phyloP scores from a whole-genome alignment of 2,113 vertebrate species.

The Seriola rivoliana region DNA sequence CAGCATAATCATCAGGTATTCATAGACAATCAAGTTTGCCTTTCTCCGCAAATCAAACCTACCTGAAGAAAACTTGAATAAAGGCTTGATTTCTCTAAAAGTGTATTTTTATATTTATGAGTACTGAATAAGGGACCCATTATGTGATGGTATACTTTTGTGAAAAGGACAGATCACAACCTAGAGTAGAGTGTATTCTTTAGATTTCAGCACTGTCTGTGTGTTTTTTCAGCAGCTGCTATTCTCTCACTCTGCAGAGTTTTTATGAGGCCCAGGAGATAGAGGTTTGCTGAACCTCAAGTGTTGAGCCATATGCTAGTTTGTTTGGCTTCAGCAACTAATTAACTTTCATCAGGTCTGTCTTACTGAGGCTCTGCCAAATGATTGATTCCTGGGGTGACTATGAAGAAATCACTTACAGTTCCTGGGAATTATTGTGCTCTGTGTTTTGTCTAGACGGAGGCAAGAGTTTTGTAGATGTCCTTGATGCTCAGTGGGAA shows the following conservation, averaged over 20 bases:
- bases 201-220: background rate
- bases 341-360: slow-evolving; percentile 2
- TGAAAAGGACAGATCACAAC: too few relatives aligned
- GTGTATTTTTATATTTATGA: background rate
- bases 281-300: background rate
- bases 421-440: background rate
- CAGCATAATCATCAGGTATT: background rate
- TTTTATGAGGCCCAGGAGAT: slow-evolving; percentile 25
- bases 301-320: slow-evolving; percentile 1
- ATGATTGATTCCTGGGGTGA: background rate
- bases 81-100: background rate
- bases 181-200: background rate
- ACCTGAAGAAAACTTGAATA: background rate
- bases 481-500: slow-evolving; percentile 79
- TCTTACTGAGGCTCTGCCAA: background rate
- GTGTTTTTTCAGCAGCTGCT: background rate
- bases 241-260: background rate
- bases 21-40: slow-evolving; percentile 1
- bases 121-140: background rate
- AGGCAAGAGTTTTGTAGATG: slow-evolving; percentile 71
- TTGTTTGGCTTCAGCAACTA: slow-evolving; percentile 19
- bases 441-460: slow-evolving; percentile 63
- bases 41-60: background rate
- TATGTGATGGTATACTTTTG: background rate
- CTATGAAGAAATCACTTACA: background rate